Evolutionary conservation across 2,888 invertebrate species (phyloP), one percentile per base, ranked within the genome.

Genomic region (Drosophila nr. medialis): DNA sequence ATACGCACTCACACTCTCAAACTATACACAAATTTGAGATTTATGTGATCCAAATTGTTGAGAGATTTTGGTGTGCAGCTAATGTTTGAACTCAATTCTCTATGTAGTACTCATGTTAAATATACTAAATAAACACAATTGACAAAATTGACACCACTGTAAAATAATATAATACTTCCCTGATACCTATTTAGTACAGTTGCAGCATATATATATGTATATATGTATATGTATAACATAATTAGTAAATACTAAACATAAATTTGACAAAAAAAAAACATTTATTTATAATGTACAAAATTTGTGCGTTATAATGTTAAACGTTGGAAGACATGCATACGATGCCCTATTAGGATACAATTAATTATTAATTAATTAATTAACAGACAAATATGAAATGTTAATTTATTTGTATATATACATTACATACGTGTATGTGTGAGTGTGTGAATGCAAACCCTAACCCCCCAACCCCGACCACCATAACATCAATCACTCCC

Each of bases 241-340:
- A 24, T 32, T 53, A 68, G 68, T 24, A 54, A 18, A 53, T 53
- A 55, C 55, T 51, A 29, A 59, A 72, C 36, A 49, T 50, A 36
- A 27, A 69, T 54, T 45, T 45, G 34, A 60, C 8, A 42, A 40
- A 45, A 50, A 2, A 45, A 45, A 45, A 45, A 24, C 48, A 49
- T n/a, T n/a, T 58, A 81, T 83, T 87, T 73, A 86, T 78, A 61
- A 85, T 86, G 86, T 86, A 76, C 81, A 86, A 77, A 76, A 67
- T 70, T 83, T 73, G 81, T 83, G 84, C 86, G 89, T 83, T 83
- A 75, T 66, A 72, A 77, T 87, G 85, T 83, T 84, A 85, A 84
- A 82, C 59, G 72, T 73, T 79, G 53, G 81, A 85, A 85, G 84
- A 85, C 84, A 85, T 87, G 86, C 86, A 86, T 84, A 83, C 77